Evolutionary conservation across 2,888 invertebrate species (phyloP).

Genomic region (Drosophila mimica): DNA sequence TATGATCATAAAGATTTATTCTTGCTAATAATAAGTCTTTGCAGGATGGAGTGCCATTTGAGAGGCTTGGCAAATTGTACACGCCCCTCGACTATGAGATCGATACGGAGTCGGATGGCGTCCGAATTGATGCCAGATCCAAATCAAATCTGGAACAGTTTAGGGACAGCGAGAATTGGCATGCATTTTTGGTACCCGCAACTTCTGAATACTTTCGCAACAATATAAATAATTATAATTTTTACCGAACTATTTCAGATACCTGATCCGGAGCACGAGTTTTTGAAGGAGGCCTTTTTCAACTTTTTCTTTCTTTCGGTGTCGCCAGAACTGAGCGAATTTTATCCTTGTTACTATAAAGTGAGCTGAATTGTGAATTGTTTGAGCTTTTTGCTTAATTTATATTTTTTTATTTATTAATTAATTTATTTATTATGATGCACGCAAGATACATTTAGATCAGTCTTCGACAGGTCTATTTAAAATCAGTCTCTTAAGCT

Average conservation of each 20-base stretch:
- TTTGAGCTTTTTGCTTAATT: not conserved
- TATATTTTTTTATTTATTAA: too few species aligned
- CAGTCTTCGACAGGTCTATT: too few species aligned
- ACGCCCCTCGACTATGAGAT: slow-evolving; percentile 73
- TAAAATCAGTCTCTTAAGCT: too few species aligned
- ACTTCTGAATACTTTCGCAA: not conserved
- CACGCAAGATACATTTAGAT: not conserved
- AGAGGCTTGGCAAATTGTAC: slow-evolving; percentile 74
- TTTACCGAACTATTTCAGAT: slow-evolving; percentile 60
- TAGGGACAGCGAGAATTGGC: slow-evolving; percentile 78
- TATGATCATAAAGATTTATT: too few species aligned
- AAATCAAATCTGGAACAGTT: slow-evolving; percentile 62
- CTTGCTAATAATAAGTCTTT: not conserved
- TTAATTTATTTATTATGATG: not conserved
- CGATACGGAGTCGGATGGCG: slow-evolving; percentile 64
- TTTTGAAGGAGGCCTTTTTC: slow-evolving; percentile 71
- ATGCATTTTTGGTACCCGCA: slow-evolving; percentile 75
- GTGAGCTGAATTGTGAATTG: slow-evolving; percentile 42
- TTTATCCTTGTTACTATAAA: slow-evolving; percentile 83
- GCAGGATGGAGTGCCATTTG: slow-evolving; percentile 78
- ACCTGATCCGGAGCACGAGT: slow-evolving; percentile 63
- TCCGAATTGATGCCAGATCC: slow-evolving; percentile 66
- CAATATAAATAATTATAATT: not conserved
- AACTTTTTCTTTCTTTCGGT: slow-evolving; percentile 77
- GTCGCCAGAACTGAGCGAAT: slow-evolving; percentile 64